Evolutionary conservation across 2,888 invertebrate species (phyloP).

Genomic region (Mallateleia sp.): DNA sequence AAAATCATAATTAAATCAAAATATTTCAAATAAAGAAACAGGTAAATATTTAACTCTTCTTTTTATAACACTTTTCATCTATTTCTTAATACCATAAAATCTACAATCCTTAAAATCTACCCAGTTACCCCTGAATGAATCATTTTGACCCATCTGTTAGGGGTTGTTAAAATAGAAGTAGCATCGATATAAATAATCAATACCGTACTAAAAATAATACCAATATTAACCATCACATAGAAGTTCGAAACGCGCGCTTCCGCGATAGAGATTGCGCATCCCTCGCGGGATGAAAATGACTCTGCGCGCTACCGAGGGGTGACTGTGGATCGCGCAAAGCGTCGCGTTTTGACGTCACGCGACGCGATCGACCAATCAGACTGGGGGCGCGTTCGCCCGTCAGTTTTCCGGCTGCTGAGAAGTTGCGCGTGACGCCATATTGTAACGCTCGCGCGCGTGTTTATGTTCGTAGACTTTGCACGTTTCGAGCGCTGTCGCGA

Average conservation of each 20-base stretch:
- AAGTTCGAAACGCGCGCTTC: constrained; percentile 13
- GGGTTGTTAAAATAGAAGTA: too few relatives aligned
- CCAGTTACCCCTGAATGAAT: too few relatives aligned
- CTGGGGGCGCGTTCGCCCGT: constrained; percentile 64
- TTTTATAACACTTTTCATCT: too few relatives aligned
- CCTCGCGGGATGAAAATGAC: constrained; percentile 10
- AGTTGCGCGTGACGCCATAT: constrained; percentile 78
- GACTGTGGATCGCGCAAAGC: constrained; percentile 53
- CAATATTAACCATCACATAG: too few relatives aligned
- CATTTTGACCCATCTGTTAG: too few relatives aligned
- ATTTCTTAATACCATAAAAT: too few relatives aligned
- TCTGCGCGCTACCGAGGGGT: constrained; percentile 34
- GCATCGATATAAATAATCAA: too few relatives aligned
- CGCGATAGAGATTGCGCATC: constrained; percentile 51
- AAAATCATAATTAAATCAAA: too few relatives aligned
- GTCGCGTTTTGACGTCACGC: constrained; percentile 72
- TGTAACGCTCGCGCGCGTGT: constrained; percentile 72
- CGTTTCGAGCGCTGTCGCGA: constrained; percentile 69
- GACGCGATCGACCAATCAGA: constrained; percentile 75
- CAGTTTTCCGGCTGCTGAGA: constrained; percentile 77
- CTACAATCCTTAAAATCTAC: too few relatives aligned
- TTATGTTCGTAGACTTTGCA: constrained; percentile 70
- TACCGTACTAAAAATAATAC: too few relatives aligned
- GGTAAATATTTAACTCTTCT: too few relatives aligned
- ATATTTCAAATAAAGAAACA: too few relatives aligned